phyloP scores from a whole-genome alignment of 30 jellyfish, hydroid and myxozoan species.

The Mastigias papua region DNA sequence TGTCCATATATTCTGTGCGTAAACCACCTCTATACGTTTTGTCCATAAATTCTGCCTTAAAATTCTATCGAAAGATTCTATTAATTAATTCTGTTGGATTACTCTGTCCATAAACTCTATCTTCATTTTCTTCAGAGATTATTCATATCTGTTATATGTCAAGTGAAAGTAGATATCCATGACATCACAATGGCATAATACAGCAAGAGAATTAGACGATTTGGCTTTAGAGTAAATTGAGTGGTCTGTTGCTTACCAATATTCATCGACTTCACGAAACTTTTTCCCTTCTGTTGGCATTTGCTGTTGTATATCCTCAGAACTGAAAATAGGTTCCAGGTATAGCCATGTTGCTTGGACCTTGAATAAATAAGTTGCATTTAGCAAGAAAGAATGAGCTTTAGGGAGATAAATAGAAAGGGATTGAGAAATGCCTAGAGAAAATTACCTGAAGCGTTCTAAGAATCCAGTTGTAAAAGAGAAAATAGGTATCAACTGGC shows the following conservation, averaged over 20 bases:
- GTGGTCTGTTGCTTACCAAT: constrained; percentile 42
- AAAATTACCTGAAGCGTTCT: background rate
- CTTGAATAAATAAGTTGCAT: constrained; percentile 1
- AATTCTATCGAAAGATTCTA: no score
- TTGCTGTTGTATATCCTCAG: constrained; percentile 74
- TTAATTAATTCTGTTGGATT: no score
- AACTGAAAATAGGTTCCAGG: constrained; percentile 73
- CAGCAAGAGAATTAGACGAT: background rate
- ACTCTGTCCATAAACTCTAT: no score
- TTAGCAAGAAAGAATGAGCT: background rate
- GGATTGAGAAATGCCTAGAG: background rate
- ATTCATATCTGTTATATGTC: no score
- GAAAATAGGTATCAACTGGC: background rate
- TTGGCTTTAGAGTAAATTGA: no score
- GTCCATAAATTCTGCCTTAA: no score
- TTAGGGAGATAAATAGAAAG: background rate
- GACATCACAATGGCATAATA: background rate
- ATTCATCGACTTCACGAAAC: constrained; percentile 71
- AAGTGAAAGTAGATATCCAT: background rate
- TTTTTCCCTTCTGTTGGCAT: constrained; percentile 77
- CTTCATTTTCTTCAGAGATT: no score
- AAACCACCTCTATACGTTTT: no score
- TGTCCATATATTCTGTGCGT: no score
- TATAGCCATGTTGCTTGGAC: constrained; percentile 80
- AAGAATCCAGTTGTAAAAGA: background rate